phyloP scores from a whole-genome alignment of 2,113 vertebrate species.

The Istiophorus platypterus region DNA sequence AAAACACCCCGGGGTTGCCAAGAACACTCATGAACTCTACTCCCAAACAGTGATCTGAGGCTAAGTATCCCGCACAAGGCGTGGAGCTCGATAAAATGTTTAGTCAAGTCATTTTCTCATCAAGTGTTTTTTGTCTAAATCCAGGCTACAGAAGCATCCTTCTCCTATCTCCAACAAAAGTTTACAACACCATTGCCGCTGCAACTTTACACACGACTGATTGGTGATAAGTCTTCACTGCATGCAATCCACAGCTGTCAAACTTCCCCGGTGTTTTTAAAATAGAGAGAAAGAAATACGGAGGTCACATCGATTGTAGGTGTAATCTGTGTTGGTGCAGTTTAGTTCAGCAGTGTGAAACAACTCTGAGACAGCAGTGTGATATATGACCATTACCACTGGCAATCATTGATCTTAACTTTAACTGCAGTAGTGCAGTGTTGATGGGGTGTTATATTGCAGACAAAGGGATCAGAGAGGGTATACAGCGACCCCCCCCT shows the following conservation, averaged over 20 bases:
- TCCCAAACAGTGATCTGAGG: constrained; percentile 28
- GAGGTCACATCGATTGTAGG: constrained; percentile 44
- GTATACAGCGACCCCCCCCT: constrained; percentile 40
- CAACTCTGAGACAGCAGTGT: constrained; percentile 68
- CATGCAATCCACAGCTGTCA: constrained; percentile 49
- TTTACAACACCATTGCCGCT: constrained; percentile 30
- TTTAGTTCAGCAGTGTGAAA: constrained; percentile 73
- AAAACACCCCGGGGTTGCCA: constrained; percentile 40
- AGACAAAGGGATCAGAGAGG: constrained; percentile 54
- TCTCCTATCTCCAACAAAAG: background rate
- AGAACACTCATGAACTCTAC: constrained; percentile 32
- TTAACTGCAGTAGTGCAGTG: constrained; percentile 69
- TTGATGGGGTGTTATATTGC: constrained; percentile 69
- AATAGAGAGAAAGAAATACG: constrained; percentile 36
- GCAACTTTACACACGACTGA: constrained; percentile 23
- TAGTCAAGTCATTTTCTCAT: constrained; percentile 24
- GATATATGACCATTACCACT: constrained; percentile 67
- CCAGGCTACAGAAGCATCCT: background rate
- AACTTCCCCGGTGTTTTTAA: constrained; percentile 41
- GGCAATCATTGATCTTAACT: constrained; percentile 73
- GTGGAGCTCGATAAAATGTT: background rate
- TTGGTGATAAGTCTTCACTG: constrained; percentile 28
- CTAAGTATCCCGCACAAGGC: constrained; percentile 9
- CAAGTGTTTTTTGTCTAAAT: constrained; percentile 20
- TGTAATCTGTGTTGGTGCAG: constrained; percentile 74